Base-by-base conservation (phyloP, 92 coral and sea anemone species). In the Desmophyllum pertusum region DNA sequence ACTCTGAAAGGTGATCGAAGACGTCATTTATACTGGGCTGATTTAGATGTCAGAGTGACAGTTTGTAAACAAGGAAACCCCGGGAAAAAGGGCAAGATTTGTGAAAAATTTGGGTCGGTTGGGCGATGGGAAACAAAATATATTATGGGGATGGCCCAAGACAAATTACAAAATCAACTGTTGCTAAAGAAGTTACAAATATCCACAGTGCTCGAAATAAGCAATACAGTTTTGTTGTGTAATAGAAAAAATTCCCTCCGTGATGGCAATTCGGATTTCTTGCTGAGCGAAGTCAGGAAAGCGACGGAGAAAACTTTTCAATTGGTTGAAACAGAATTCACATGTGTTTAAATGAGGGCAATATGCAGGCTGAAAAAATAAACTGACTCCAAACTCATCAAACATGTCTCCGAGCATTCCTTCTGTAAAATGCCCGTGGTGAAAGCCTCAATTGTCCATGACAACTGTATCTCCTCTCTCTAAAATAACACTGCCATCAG, bases 381-480 rank as follows among this genome's bases (percentile, higher is more conserved):
- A 82, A 36, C 69, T 39, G 15, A 81, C 86, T 46, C 87, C 86
- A 87, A 21, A 66, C 31, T 87, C 62, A 25, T 66, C 81, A 15
- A 83, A 45, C 84, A 88, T 76, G 48, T 83, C 68, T 53, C 88
- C 10, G 62, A 88, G 88, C 69, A 70, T 66, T 3, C 78, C 83
- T 43, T 88, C 91, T 51, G 76, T 57, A 33, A 75, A 76, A 39
- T 75, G 73, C 37, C 83, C 87, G 29, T 52, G 83, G 43, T 87
- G 82, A 53, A 87, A 87, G 51, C 86, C 90, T 50, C 86, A 81
- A 70, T 87, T 87, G 69, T 87, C 90, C 90, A 82, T 87, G 65
- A 87, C 77, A 19, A 87, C 78, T 30, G 81, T 76, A 68, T 88
- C 91, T 15, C 88, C 88, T 43, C 88, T 72, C 76, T 88, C 84